phyloP scores from a whole-genome alignment of 2,888 invertebrate species.

The Sinopyrophorus schimmeli region DNA sequence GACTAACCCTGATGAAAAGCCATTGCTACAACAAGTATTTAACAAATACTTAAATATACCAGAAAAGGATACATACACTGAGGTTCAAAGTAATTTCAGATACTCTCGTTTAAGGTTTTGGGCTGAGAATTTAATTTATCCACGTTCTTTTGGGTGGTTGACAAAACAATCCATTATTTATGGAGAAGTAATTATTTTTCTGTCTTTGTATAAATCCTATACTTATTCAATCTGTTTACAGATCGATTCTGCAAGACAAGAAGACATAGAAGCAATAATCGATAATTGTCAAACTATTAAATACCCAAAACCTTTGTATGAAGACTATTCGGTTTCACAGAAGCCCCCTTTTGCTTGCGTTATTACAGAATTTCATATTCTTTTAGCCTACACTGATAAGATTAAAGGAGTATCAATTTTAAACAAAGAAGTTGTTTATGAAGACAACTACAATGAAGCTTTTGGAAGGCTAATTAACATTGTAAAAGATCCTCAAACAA shows the following conservation, averaged over 20 bases:
- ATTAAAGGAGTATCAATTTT: constrained; percentile 83
- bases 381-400: constrained; percentile 80
- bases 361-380: constrained; percentile 87
- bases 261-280: constrained; percentile 32
- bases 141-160: constrained; percentile 85
- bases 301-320: constrained; percentile 51
- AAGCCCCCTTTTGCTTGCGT: constrained; percentile 72
- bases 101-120: constrained; percentile 82
- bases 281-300: constrained; percentile 41
- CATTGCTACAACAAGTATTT: constrained; percentile 78
- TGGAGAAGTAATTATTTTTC: constrained; percentile 65
- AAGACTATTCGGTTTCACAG: constrained; percentile 47
- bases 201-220: not conserved
- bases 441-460: constrained; percentile 80
- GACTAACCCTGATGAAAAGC: constrained; percentile 75
- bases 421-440: constrained; percentile 83
- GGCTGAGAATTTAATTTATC: constrained; percentile 68
- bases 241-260: constrained; percentile 58
- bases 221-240: constrained; percentile 42
- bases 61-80: constrained; percentile 69
- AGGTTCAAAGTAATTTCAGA: constrained; percentile 66
- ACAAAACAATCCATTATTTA: constrained; percentile 81
- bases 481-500: constrained; percentile 76
- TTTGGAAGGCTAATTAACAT: constrained; percentile 81
- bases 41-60: constrained; percentile 73